Percentiles rank a stretch among this genome's conserved stretches.
These are phyloP conservation scores for Trigoniulus corallinus DNA, from an alignment of 1,140 invertebrate species.

Conservation along the genomic window DNA sequence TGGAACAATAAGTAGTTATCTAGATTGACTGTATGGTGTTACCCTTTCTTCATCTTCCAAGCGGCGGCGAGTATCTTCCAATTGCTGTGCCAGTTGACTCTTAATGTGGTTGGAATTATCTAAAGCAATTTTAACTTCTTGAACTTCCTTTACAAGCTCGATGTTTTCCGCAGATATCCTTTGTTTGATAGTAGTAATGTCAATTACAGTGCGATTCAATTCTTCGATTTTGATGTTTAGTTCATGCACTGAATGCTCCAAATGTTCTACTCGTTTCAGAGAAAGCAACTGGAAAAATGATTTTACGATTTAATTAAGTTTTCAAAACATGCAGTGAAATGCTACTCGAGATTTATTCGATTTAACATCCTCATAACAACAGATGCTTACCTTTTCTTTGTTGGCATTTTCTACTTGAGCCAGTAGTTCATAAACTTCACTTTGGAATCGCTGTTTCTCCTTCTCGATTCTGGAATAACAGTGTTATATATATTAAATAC, in stretches of 20 bases:
- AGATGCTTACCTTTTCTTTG: constrained; percentile 57
- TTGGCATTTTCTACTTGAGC: constrained; percentile 78
- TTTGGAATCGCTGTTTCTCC: constrained; percentile 89
- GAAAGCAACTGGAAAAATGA: constrained; percentile 41
- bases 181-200: constrained; percentile 80
- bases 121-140: constrained; percentile 84
- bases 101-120: constrained; percentile 81
- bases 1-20: too few species aligned
- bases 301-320: too few species aligned
- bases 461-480: constrained; percentile 59
- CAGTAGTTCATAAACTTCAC: constrained; percentile 87
- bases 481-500: not conserved
- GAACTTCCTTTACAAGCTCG: constrained; percentile 80
- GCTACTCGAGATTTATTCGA: not conserved
- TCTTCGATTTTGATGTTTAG: constrained; percentile 87
- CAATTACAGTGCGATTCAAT: constrained; percentile 80
- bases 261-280: constrained; percentile 71
- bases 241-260: constrained; percentile 76
- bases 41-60: constrained; percentile 86
- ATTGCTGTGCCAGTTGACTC: constrained; percentile 65
- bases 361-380: not conserved
- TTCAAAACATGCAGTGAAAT: constrained; percentile 2
- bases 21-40: constrained; percentile 12
- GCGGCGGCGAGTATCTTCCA: constrained; percentile 81
- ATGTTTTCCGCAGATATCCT: constrained; percentile 80